Evolutionary conservation across 2,888 invertebrate species (phyloP), one percentile per base, ranked within the genome.

Genomic region (Heliothis peltigera): DNA sequence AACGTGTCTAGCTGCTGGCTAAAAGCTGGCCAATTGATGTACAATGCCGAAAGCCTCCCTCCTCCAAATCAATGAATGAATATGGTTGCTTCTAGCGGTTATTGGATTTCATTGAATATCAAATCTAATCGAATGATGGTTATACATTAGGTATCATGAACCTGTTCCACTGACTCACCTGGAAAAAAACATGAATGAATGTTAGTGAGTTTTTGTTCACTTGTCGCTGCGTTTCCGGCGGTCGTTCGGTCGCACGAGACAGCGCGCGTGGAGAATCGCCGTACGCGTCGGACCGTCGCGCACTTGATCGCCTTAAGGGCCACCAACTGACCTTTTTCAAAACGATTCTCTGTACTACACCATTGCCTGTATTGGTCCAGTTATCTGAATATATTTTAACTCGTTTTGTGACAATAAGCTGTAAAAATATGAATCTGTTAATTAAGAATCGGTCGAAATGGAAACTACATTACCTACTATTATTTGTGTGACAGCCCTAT

Each of bases 211-310:
- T 95, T 95, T 95, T 94, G 93, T 95, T 87, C 85, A 93, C 93
- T 92, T 93, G 94, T 93, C 92, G 89, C 88, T 92, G 87, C 85
- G 90, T 93, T 94, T 94, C 94, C 94, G 94, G 92, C 88, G 86
- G 84, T 83, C 82, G 88, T 83, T 74, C 83, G 87, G 89, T 88
- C 88, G 87, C 87, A 88, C 87, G 87, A 87, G 73, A 75, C 82
- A 62, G 82, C 84, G 86, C 87, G 91, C 94, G 93, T 95, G 92
- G 90, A 89, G 92, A 95, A 95, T 95, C 88, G 92, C 69, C 84
- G 91, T 91, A 94, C 94, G 94, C 93, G 87, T 89, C 86, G 92
- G 92, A 91, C 78, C 91, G 92, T 79, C 79, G 84, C 80, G 85
- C 86, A 84, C 83, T 77, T 81, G 80, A 62, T 66, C 78, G 63